Conservation (phyloP, 2,113 vertebrate genomes). For the Nycticryphes semicollaris region DNA sequence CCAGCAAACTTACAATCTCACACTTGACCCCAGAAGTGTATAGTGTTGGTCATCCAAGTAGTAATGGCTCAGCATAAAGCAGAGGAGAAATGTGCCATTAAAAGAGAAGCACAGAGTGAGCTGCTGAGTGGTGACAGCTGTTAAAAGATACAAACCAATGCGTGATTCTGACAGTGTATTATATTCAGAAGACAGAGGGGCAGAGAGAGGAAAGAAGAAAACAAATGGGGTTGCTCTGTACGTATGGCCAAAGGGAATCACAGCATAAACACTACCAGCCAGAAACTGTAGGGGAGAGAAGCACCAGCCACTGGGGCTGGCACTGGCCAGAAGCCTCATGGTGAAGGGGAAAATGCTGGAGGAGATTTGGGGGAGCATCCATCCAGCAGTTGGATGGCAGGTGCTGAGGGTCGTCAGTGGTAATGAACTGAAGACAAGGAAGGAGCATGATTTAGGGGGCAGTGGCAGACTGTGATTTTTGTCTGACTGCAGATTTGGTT, state of each 20-base stretch:
- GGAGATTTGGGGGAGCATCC: neutral
- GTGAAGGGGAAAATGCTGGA: neutral
- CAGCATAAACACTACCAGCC: neutral
- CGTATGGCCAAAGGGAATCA: neutral
- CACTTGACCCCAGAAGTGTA: neutral
- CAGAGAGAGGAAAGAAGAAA: neutral
- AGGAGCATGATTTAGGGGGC: neutral
- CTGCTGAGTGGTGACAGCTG: neutral
- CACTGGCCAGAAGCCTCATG: neutral
- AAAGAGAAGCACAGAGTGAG: neutral
- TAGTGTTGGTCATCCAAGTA: neutral
- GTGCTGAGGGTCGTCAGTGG: neutral
- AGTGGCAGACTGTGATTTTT: neutral
- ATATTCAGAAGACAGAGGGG: neutral
- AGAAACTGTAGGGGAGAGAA: neutral
- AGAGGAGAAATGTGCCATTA: neutral
- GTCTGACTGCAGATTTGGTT: constrained; percentile 13
- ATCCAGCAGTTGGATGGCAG: neutral
- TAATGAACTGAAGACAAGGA: neutral
- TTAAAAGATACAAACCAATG: neutral
- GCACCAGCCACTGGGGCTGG: neutral
- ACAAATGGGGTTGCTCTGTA: neutral
- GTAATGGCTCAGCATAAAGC: neutral
- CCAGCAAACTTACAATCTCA: neutral
- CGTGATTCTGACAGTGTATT: neutral